These are phyloP conservation scores for Aeoliscus strigatus DNA, from an alignment of 2,797 vertebrate genomes.

Conservation along the genomic window DNA sequence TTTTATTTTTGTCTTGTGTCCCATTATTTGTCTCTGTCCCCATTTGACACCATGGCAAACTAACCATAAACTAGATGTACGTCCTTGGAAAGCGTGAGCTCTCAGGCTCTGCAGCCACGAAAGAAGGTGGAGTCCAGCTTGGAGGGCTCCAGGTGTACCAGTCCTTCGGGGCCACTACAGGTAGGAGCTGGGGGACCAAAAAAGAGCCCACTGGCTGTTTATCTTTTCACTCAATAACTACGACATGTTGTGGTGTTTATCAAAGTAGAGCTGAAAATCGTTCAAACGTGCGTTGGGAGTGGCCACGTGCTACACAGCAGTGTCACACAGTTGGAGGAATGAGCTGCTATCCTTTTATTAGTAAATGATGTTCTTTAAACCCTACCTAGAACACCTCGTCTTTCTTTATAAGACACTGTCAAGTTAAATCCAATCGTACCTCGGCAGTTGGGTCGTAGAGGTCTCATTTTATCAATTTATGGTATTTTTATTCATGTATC, in stretches of 20 bases:
- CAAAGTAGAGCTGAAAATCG: no score
- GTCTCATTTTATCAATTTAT: no score
- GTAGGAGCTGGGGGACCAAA: conserved; percentile 71
- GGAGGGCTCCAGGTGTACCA: conserved; percentile 84
- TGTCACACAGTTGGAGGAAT: no score
- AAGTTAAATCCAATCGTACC: no score
- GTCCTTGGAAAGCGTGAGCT: conserved; percentile 85
- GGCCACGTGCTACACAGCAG: no score
- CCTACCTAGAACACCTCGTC: no score
- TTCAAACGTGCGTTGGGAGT: no score
- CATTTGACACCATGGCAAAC: conserved; percentile 44
- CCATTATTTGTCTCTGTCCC: conserved; percentile 24
- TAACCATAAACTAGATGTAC: conserved; percentile 81
- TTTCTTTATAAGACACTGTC: no score
- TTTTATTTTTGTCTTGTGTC: conserved; percentile 26
- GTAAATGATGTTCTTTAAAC: no score
- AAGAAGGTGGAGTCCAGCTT: conserved; percentile 86
- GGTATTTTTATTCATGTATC: no score
- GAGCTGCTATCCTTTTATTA: no score
- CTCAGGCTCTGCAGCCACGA: conserved; percentile 82
- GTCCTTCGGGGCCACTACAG: conserved; percentile 85
- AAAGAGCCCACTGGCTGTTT: conserved; percentile 4
- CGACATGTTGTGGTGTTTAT: background rate
- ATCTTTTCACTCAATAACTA: conserved; percentile 6
- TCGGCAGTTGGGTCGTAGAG: no score